Evolutionary conservation across 2,113 vertebrate genomes (phyloP).

Genomic region (Strix aluco): DNA sequence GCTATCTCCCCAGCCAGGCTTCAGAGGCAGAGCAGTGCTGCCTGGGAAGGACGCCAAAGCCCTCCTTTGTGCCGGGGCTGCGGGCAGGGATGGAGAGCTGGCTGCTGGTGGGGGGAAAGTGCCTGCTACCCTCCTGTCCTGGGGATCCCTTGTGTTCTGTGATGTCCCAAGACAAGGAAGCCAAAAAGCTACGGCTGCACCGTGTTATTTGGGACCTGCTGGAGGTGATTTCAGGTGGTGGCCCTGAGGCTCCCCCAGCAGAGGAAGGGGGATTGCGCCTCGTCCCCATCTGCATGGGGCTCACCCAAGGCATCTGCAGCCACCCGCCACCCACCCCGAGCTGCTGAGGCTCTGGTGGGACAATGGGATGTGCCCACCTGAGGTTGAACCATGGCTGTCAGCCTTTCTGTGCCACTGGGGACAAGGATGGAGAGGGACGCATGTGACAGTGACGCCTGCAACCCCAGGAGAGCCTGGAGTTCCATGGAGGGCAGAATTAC

Average conservation of each 20-base stretch:
- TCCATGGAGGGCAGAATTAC: background rate
- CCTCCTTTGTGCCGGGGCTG: background rate
- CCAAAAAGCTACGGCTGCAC: background rate
- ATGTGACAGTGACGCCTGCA: background rate
- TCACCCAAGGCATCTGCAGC: background rate
- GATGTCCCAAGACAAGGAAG: background rate
- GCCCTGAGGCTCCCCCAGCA: background rate
- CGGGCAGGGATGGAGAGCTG: background rate
- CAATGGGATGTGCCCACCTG: fast-evolving
- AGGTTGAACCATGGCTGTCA: background rate
- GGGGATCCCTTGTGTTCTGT: background rate
- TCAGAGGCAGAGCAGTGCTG: background rate
- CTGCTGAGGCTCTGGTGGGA: background rate
- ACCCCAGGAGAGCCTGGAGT: background rate
- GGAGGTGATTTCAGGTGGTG: background rate
- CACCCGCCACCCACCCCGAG: background rate
- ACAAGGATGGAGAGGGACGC: background rate
- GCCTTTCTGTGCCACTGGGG: background rate
- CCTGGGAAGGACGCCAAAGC: slow-evolving; percentile 39
- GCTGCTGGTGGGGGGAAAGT: background rate
- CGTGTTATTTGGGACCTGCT: background rate
- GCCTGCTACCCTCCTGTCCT: background rate
- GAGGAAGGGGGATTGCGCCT: background rate
- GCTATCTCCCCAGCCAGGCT: slow-evolving; percentile 30
- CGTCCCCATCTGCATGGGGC: fast-evolving